Conservation (phyloP, 2,113 vertebrate genomes). For the Gymnocephalus cernua region DNA sequence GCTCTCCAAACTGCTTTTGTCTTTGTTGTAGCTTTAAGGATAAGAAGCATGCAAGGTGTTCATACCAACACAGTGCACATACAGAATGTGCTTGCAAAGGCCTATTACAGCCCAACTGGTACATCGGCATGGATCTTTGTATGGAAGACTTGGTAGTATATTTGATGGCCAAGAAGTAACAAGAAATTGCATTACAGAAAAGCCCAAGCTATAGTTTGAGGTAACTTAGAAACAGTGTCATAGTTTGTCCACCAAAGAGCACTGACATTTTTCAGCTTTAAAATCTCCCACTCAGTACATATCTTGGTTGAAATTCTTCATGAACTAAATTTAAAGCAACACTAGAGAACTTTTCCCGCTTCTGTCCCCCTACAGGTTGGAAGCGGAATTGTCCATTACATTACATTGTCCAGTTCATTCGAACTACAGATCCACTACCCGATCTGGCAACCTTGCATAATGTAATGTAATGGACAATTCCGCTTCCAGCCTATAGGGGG, state of each 20-base stretch:
- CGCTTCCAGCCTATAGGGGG: no score
- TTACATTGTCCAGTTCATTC: no score
- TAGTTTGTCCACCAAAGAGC: neutral
- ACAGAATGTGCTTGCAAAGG: neutral
- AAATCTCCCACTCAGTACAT: no score
- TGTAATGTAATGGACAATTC: no score
- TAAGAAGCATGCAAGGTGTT: neutral
- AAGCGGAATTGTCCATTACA: no score
- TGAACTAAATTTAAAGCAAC: neutral
- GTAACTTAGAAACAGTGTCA: neutral
- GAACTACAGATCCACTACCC: no score
- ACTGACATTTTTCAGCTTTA: neutral
- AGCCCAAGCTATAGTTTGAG: neutral
- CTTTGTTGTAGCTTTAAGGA: constrained; percentile 38
- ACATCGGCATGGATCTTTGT: neutral
- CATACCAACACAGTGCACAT: neutral
- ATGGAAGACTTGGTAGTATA: neutral
- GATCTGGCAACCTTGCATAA: no score
- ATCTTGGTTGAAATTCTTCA: neutral
- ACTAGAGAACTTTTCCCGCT: no score
- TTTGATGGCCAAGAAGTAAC: neutral
- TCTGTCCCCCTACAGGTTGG: no score
- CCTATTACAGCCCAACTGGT: neutral
- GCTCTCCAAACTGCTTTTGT: constrained; percentile 63
- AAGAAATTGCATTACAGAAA: neutral